Conservation (phyloP, 2,797 vertebrate species). For the Avahi laniger region DNA sequence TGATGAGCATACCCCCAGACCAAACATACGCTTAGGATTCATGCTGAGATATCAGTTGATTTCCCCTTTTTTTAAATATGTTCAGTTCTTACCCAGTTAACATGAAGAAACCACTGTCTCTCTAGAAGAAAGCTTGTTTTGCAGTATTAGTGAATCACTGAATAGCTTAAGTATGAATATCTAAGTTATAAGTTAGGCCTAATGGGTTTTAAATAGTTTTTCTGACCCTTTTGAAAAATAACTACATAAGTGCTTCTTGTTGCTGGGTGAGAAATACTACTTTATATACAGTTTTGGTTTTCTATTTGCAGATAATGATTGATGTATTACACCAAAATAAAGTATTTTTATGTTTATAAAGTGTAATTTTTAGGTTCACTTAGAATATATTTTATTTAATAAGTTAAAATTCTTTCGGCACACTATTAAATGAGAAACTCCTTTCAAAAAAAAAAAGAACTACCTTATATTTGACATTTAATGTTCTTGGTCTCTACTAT, state of each 20-base stretch:
- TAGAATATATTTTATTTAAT: slow-evolving; percentile 92
- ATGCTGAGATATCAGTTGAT: slow-evolving; percentile 72
- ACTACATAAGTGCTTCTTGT: slow-evolving; percentile 86
- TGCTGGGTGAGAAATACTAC: slow-evolving; percentile 86
- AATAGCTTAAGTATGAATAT: slow-evolving; percentile 82
- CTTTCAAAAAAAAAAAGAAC: slow-evolving; percentile 76
- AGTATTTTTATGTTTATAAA: slow-evolving; percentile 90
- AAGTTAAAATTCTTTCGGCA: slow-evolving; percentile 89
- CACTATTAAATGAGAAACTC: slow-evolving; percentile 87
- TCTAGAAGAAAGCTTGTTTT: slow-evolving; percentile 78
- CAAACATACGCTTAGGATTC: slow-evolving; percentile 80
- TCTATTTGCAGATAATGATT: slow-evolving; percentile 85
- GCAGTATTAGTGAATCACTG: slow-evolving; percentile 88
- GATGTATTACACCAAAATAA: slow-evolving; percentile 91
- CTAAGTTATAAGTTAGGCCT: slow-evolving; percentile 86
- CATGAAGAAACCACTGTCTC: slow-evolving; percentile 85
- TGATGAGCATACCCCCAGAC: slow-evolving; percentile 45
- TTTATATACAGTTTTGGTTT: slow-evolving; percentile 83
- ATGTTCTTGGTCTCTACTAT: slow-evolving; percentile 81
- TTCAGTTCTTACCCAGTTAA: slow-evolving; percentile 78
- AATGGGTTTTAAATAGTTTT: slow-evolving; percentile 79
- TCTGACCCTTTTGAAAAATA: slow-evolving; percentile 75
- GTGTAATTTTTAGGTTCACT: slow-evolving; percentile 88
- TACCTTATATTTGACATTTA: slow-evolving; percentile 86
- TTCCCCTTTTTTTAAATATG: slow-evolving; percentile 31